A percentile compares a stretch with the other conserved stretches of the same genome.
Conservation (phyloP, 2,888 invertebrate species). For the Pandemis cinnamomeana region DNA sequence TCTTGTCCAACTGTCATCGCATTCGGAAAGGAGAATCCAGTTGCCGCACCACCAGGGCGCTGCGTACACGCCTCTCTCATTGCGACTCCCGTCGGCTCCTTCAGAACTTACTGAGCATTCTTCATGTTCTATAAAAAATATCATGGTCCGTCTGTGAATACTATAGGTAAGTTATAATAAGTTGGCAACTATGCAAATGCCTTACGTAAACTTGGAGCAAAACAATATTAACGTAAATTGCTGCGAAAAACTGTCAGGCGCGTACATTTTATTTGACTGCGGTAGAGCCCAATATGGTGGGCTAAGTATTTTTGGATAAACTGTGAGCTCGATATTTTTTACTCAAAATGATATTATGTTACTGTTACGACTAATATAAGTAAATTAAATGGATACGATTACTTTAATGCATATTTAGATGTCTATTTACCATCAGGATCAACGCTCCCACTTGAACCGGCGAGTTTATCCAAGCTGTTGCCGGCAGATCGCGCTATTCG, state of each 20-base stretch:
- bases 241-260: background rate
- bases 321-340: background rate
- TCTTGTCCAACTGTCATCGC: constrained; percentile 76
- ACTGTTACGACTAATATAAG: background rate
- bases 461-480: constrained; percentile 87
- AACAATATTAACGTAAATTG: background rate
- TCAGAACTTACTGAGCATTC: constrained; percentile 83
- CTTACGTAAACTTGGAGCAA: background rate
- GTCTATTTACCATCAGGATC: constrained; percentile 79
- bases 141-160: background rate
- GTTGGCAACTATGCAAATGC: background rate
- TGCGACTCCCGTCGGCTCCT: constrained; percentile 75
- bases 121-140: constrained; percentile 75
- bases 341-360: background rate
- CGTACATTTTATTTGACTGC: background rate
- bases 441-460: constrained; percentile 88
- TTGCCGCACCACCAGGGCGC: constrained; percentile 91
- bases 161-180: background rate
- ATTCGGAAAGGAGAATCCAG: constrained; percentile 87
- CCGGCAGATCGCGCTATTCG: constrained; percentile 89
- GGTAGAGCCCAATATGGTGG: too few relatives aligned
- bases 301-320: background rate
- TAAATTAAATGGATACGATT: background rate
- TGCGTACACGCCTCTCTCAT: constrained; percentile 90
- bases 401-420: background rate